Base-by-base conservation (phyloP, 2,888 invertebrate species). In the Pristionchus mayeri region DNA sequence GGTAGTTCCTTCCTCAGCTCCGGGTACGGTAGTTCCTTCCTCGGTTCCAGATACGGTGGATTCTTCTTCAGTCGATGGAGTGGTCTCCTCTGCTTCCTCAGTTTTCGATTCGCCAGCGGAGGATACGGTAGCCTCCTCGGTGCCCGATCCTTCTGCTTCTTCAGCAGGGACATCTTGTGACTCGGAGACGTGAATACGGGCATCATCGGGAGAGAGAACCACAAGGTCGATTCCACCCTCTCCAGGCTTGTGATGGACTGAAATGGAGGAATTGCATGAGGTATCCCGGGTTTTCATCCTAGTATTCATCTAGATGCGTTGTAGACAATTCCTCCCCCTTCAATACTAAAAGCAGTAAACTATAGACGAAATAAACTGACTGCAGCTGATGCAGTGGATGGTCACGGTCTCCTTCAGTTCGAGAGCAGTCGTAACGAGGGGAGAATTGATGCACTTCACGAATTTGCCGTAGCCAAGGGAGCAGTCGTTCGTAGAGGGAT, bases 331-430 rank as follows among this genome's bases (percentile, higher is more conserved):
- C n/a, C n/a, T n/a, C n/a, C n/a, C n/a, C n/a, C n/a, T n/a, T n/a
- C n/a, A n/a, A n/a, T n/a, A 3, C 11, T 13, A 52, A 21, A 52
- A 18, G 21, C 3, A 52, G 3, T 6, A 0, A 7, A n/a, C 6
- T 4, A 37, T 44, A 4, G n/a, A 80, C 7, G 3, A 44, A 21
- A n/a, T n/a, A 30, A n/a, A 86, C 87, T 76, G 67, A 89, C 88
- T 88, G 85, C 91, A 91, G 30, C 89, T 88, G 16, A 91, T 84
- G 75, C 91, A 91, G 81, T 90, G 90, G 67, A 91, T 90, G 91
- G 90, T 89, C 7, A 88, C 75, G 16, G 86, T 85, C 21, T 85
- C 86, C 48, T 82, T 82, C 3, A 82, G 1, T 1, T 82, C 63
- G 18, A 82, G 24, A 34, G 81, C 24, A 2, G 60, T 82, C 30